Conservation (phyloP, 2,797 vertebrate species). For the Cynodonichthys magdalenae region DNA sequence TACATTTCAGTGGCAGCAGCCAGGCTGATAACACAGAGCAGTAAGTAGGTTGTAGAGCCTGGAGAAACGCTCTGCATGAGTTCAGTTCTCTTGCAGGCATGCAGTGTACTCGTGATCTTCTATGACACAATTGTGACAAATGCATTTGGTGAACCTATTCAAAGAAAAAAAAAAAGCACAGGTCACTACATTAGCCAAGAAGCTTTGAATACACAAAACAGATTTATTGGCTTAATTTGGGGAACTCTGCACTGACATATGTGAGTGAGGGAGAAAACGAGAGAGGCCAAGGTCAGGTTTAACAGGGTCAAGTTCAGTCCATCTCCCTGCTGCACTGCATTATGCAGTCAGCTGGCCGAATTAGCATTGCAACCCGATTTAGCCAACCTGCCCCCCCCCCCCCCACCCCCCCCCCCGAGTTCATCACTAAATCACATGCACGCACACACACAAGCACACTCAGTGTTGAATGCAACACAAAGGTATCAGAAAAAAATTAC, state of each 20-base stretch:
- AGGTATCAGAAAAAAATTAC: background rate
- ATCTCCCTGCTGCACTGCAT: constrained; percentile 79
- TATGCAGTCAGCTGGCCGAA: constrained; percentile 84
- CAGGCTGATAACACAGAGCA: background rate
- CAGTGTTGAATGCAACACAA: background rate
- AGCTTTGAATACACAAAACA: constrained; percentile 51
- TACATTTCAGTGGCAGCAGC: background rate
- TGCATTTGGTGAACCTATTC: background rate
- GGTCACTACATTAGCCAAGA: background rate
- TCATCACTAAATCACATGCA: constrained; percentile 58
- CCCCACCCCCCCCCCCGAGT: constrained; percentile 67
- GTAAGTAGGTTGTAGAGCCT: background rate
- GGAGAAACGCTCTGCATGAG: background rate
- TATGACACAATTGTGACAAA: background rate
- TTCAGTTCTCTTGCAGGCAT: background rate
- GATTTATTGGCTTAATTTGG: constrained; percentile 82
- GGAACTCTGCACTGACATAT: constrained; percentile 65
- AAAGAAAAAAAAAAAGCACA: background rate
- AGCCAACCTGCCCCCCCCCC: constrained; percentile 61
- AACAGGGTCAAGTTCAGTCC: constrained; percentile 84
- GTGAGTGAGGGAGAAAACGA: constrained; percentile 43
- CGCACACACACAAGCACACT: constrained; percentile 28
- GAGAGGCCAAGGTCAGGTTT: constrained; percentile 81
- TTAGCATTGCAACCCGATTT: constrained; percentile 85
- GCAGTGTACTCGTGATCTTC: background rate